These are phyloP conservation scores for Gambusia affinis DNA, from an alignment of 2,113 vertebrate species.

Conservation along the genomic window DNA sequence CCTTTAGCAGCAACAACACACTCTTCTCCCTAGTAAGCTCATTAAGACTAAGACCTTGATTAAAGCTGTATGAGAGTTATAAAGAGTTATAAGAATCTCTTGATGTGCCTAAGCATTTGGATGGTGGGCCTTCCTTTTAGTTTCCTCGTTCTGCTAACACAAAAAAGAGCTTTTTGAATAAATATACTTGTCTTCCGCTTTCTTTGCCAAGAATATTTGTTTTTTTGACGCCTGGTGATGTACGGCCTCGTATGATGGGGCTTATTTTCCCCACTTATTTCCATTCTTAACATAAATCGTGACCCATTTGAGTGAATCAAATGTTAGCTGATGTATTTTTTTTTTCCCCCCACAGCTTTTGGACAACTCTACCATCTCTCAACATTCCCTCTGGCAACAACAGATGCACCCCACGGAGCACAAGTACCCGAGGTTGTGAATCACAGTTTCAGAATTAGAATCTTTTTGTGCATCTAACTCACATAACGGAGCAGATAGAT, in stretches of 20 bases:
- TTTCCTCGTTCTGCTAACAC: neutral
- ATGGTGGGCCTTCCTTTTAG: neutral
- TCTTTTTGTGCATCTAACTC: neutral
- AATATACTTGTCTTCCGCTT: neutral
- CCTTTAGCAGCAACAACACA: constrained; percentile 3
- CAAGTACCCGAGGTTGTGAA: neutral
- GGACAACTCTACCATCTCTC: neutral
- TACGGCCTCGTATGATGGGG: neutral
- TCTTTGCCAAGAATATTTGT: neutral
- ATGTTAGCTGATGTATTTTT: neutral
- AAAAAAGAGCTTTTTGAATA: neutral
- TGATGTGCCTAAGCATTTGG: neutral
- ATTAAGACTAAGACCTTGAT: constrained; percentile 6
- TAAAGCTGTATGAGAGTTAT: neutral
- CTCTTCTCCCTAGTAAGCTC: neutral
- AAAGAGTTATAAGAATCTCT: neutral
- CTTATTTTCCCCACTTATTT: neutral
- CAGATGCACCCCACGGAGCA: neutral
- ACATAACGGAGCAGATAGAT: neutral
- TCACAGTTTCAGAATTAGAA: neutral
- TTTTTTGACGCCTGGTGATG: neutral
- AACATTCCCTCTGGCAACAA: neutral
- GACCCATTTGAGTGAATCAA: constrained; percentile 1
- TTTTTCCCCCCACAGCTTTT: neutral
- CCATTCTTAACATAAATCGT: neutral